Evolutionary conservation across 2,888 invertebrate genomes (phyloP).

Genomic region (Standfussiana lucernea): DNA sequence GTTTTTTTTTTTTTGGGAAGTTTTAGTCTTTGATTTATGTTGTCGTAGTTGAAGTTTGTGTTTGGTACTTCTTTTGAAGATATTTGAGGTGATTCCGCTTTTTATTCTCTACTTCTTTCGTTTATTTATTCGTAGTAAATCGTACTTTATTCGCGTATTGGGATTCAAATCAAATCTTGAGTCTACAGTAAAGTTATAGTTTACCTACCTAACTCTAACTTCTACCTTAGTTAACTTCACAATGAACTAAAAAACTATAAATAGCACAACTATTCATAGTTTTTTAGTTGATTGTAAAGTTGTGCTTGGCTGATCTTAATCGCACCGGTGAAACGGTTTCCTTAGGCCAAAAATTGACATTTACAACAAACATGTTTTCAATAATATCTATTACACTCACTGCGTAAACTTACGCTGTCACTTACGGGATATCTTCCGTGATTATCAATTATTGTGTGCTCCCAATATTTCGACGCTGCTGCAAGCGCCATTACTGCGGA

Average conservation of each 20-base stretch:
- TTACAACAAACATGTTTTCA: neutral
- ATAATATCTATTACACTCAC: neutral
- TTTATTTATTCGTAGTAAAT: too few relatives aligned
- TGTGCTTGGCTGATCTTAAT: neutral
- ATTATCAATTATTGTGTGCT: too few relatives aligned
- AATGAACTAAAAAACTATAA: too few relatives aligned
- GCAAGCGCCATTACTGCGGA: too few relatives aligned
- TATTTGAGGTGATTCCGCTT: neutral
- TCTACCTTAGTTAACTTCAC: too few relatives aligned
- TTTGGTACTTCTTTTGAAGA: too few relatives aligned
- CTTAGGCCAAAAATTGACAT: neutral
- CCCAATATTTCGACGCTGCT: too few relatives aligned
- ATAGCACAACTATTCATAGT: too few relatives aligned
- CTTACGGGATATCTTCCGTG: too few relatives aligned
- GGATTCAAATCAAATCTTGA: neutral
- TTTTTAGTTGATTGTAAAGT: neutral
- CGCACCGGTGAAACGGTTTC: neutral
- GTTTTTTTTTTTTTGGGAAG: neutral
- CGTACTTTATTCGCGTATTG: neutral
- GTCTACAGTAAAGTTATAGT: neutral
- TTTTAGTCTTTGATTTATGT: conserved; percentile 46
- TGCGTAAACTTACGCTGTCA: too few relatives aligned
- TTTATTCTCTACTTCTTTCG: neutral
- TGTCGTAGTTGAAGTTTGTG: conserved; percentile 25
- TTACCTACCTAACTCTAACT: neutral